Percentiles rank a stretch among this genome's conserved stretches.
Evolutionary conservation across 2,797 vertebrate species (phyloP).

Genomic region (Hyperoplus lanceolatus): DNA sequence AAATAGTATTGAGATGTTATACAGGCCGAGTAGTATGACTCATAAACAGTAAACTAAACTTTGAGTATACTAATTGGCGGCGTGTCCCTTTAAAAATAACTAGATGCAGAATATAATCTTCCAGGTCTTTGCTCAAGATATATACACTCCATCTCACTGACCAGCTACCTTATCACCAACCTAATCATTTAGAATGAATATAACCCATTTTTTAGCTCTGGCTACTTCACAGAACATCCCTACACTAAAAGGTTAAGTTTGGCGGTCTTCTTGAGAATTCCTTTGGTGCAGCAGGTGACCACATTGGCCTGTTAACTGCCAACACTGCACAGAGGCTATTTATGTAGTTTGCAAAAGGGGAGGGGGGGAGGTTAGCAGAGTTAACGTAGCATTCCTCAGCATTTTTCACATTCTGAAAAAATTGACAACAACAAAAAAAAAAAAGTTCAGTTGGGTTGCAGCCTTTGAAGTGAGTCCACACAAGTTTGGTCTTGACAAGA

Average conservation of each 20-base stretch:
- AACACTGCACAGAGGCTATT: slow-evolving; percentile 44
- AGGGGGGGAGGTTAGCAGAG: not conserved
- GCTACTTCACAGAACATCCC: not conserved
- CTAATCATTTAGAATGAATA: not conserved
- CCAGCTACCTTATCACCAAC: not conserved
- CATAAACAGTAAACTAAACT: not conserved
- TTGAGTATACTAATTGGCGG: not conserved
- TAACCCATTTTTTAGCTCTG: not conserved
- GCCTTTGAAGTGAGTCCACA: slow-evolving; percentile 1
- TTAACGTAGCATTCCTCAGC: slow-evolving; percentile 28
- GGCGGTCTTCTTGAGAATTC: slow-evolving; percentile 26
- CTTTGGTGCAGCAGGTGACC: slow-evolving; percentile 50
- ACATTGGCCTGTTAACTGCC: slow-evolving; percentile 33
- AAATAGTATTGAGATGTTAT: not conserved
- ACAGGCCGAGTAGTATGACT: not conserved
- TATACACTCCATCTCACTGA: not conserved
- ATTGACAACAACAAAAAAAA: slow-evolving; percentile 6
- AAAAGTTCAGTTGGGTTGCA: not conserved
- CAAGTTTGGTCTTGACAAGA: not conserved
- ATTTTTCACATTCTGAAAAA: slow-evolving; percentile 15
- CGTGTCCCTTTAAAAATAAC: not conserved
- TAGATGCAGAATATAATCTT: too few relatives aligned
- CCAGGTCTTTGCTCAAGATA: not conserved
- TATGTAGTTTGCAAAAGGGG: slow-evolving; percentile 18
- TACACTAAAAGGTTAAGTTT: not conserved